Conservation (phyloP, 2,888 invertebrate species). For the Plebejus argus region DNA sequence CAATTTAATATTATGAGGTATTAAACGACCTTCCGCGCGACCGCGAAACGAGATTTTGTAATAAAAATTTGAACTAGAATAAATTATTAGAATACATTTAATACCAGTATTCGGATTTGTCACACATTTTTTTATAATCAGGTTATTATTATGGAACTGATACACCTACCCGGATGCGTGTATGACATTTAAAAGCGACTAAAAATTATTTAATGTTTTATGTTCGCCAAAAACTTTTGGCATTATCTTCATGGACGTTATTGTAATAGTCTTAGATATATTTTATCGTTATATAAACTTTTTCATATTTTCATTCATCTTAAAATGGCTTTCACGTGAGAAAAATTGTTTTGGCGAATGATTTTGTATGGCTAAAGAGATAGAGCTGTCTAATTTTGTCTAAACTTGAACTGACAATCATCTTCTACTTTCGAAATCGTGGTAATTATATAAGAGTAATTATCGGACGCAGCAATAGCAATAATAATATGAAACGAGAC, state of each 20-base stretch:
- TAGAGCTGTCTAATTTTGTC: too few species aligned
- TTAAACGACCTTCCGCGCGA: slow-evolving; percentile 6
- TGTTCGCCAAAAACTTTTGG: not conserved
- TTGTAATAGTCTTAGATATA: not conserved
- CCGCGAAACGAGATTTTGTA: slow-evolving; percentile 13
- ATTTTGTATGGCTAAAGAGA: too few species aligned
- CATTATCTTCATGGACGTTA: not conserved
- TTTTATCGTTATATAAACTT: too few species aligned
- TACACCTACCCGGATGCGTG: slow-evolving; percentile 12
- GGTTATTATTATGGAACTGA: slow-evolving; percentile 27
- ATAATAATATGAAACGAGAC: too few species aligned
- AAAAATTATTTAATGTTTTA: not conserved
- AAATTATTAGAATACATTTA: slow-evolving; percentile 40
- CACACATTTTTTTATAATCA: slow-evolving; percentile 33
- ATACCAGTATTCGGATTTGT: slow-evolving; percentile 41
- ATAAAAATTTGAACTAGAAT: slow-evolving; percentile 44
- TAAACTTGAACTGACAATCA: not conserved
- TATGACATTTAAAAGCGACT: slow-evolving; percentile 20
- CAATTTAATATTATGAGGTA: not conserved
- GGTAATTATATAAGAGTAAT: not conserved
- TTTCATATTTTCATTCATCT: not conserved
- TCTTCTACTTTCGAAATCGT: not conserved
- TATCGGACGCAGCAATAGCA: too few species aligned
- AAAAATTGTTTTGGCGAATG: not conserved
- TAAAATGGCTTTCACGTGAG: not conserved